These are phyloP conservation scores for Chaetorhynchus papuensis DNA, from an alignment of 2,113 vertebrate genomes.

Conservation along the genomic window DNA sequence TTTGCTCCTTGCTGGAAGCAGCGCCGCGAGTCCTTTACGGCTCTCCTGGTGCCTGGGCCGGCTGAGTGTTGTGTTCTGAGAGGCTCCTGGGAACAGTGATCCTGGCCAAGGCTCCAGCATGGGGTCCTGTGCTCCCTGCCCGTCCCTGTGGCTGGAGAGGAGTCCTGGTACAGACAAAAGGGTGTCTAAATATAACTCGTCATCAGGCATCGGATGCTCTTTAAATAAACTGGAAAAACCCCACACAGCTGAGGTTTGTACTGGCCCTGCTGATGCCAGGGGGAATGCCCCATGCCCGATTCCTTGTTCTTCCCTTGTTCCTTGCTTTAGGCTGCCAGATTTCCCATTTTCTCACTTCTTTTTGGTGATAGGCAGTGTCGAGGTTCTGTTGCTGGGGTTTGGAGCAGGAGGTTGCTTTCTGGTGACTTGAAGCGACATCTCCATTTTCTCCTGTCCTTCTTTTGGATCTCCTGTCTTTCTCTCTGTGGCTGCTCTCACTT, in stretches of 20 bases:
- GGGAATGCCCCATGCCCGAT: neutral
- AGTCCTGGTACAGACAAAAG: neutral
- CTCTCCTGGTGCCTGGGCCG: neutral
- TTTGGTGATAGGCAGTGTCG: neutral
- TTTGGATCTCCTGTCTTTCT: neutral
- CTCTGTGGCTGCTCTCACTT: neutral
- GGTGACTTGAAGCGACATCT: neutral
- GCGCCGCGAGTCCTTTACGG: fast-evolving
- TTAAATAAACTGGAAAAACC: constrained; percentile 13
- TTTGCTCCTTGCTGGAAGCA: neutral
- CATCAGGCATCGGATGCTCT: neutral
- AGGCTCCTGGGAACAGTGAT: neutral
- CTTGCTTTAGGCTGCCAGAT: neutral
- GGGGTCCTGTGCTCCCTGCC: neutral
- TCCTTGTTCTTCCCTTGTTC: neutral
- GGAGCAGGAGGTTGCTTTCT: neutral
- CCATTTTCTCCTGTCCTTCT: neutral
- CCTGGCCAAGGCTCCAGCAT: neutral
- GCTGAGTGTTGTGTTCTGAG: neutral
- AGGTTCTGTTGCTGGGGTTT: neutral
- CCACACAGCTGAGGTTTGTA: neutral
- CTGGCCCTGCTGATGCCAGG: neutral
- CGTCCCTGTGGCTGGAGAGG: neutral
- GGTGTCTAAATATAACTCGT: neutral
- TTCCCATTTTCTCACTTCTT: neutral